Evolutionary conservation across 92 coral and sea anemone genomes (phyloP), one percentile per base, ranked within the genome.

Genomic region (Epizoanthus scotinus): DNA sequence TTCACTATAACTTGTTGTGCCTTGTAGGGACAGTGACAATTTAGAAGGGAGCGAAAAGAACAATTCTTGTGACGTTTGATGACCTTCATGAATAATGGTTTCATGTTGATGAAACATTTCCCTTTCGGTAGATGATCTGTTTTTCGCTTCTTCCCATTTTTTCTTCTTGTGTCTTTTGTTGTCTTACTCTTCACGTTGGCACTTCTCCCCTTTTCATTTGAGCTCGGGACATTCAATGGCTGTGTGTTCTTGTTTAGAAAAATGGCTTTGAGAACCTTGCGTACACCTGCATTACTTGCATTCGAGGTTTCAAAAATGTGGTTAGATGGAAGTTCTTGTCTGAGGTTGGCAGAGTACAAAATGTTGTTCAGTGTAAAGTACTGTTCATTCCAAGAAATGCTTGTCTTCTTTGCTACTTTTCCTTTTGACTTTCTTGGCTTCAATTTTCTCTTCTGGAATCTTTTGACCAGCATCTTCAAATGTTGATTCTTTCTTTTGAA

Each of bases 31-130:
- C 98, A 94, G 67, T 91, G 90, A 9, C 29, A 87, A 49, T 69
- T 87, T 19, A 94, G 67, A 50, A 91, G 77, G 36, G 74, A 63
- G 19, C 57, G 44, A 26, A 87, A 87, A n/a, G 78, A 84, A 74
- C 95, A 94, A 42, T 71, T 73, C 56, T 82, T 87, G 36, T 94
- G 95, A 21, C 83, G 78, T 15, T 74, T 74, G 60, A 94, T 59
- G 13, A 94, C 79, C 34, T 74, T 82, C 26, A 53, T 7, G 54
- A 91, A 75, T 10, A 91, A 2, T 8, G 67, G 64, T 8, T 70
- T 67, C 65, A 91, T 73, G 1, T 55, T 54, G 38, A 73, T 56
- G 47, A 86, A 81, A 44, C 93, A 86, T 70, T 60, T 89, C 25
- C n/a, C n/a, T n/a, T n/a, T 89, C 25, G 95, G 88, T 19, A 94